Evolutionary conservation across 1,140 invertebrate species (phyloP).

Genomic region (Platyscapa corneri): DNA sequence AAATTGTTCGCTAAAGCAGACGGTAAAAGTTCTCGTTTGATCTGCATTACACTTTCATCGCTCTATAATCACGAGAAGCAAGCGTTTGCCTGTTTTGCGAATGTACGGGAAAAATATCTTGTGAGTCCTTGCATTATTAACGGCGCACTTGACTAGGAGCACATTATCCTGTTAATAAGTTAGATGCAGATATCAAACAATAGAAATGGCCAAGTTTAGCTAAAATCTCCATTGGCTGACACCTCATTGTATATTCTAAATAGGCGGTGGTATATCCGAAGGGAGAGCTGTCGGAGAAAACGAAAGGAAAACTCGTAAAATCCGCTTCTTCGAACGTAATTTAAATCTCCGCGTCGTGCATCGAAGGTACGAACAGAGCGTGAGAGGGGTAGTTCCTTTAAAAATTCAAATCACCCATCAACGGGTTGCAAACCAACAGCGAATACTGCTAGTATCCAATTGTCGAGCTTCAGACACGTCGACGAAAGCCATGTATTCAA

Average conservation of each 20-base stretch:
- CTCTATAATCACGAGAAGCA: background rate
- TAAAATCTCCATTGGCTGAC: background rate
- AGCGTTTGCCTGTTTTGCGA: background rate
- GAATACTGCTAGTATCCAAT: background rate
- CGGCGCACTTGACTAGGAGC: background rate
- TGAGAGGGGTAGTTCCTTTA: too few relatives aligned
- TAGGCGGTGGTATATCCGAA: too few relatives aligned
- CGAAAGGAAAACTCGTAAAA: background rate
- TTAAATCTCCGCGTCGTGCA: background rate
- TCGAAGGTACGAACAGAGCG: background rate
- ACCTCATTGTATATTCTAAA: background rate
- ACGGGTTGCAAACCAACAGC: too few relatives aligned
- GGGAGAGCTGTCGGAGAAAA: background rate
- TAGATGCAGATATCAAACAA: background rate
- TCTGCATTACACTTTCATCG: background rate
- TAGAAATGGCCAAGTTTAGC: background rate
- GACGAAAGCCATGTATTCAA: slow-evolving; percentile 17
- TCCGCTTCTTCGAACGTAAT: background rate
- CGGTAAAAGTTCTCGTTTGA: slow-evolving; percentile 1
- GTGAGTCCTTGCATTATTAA: background rate
- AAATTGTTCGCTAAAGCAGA: background rate
- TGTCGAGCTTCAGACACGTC: background rate
- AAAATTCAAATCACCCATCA: too few relatives aligned
- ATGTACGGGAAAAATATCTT: background rate
- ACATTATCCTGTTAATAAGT: background rate